These are phyloP conservation scores for Crossoptilon crossoptilon DNA, from an alignment of 2,797 vertebrate species.

Conservation along the genomic window DNA sequence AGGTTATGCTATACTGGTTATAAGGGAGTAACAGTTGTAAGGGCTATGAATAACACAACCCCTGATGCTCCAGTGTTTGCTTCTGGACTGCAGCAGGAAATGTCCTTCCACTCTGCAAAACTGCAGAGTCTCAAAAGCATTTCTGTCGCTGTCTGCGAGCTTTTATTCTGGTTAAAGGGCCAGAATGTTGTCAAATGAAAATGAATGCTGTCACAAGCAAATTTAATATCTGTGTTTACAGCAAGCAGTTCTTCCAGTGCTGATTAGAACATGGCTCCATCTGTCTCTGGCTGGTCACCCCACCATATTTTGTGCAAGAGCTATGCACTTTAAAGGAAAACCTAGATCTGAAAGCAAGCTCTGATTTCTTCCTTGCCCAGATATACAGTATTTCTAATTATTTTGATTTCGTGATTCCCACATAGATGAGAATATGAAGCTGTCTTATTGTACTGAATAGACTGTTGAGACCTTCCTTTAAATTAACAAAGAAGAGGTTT, in stretches of 20 bases:
- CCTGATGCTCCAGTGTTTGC: background rate
- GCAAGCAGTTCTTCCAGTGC: background rate
- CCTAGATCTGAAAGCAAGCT: background rate
- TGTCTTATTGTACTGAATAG: background rate
- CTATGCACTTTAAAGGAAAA: background rate
- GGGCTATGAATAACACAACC: background rate
- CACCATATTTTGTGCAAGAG: background rate
- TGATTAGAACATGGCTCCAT: background rate
- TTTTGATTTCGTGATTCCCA: background rate
- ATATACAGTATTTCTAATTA: background rate
- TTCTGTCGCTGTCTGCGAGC: background rate
- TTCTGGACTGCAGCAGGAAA: background rate
- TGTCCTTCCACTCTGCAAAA: background rate
- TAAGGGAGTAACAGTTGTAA: background rate
- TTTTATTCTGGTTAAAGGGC: background rate
- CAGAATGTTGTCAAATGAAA: background rate
- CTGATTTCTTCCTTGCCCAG: background rate
- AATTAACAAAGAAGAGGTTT: background rate
- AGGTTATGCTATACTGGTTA: background rate
- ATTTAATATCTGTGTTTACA: slow-evolving; percentile 9
- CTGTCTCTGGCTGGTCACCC: background rate
- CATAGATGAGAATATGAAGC: background rate
- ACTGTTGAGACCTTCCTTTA: background rate
- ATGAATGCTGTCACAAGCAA: background rate
- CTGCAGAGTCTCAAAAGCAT: background rate